Evolutionary conservation across 2,797 vertebrate genomes (phyloP).

Genomic region (Poeciliopsis paucimaculata): DNA sequence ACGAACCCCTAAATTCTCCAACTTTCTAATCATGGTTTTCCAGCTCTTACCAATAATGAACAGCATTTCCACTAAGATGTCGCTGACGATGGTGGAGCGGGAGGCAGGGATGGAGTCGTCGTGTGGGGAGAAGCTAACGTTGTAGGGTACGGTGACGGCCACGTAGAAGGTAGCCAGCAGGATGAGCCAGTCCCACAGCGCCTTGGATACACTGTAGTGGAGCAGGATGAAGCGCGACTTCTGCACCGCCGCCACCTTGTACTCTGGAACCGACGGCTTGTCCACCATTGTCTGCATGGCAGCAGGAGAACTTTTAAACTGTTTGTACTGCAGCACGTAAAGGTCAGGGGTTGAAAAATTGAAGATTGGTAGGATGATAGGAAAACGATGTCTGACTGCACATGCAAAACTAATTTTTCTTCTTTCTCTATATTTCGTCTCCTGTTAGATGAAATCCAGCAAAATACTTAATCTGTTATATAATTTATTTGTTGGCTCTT

Average conservation of each 20-base stretch:
- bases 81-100: conserved; percentile 91
- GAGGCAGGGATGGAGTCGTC: conserved; percentile 82
- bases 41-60: conserved; percentile 92
- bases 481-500: no score
- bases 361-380: background rate
- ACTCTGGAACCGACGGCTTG: conserved; percentile 91
- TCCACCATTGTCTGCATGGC: conserved; percentile 86
- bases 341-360: background rate
- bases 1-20: no score
- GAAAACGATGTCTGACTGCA: background rate
- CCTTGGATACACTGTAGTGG: conserved; percentile 96
- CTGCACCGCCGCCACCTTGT: conserved; percentile 94
- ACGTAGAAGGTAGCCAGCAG: conserved; percentile 97
- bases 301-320: background rate
- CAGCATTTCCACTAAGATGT: conserved; percentile 95
- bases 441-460: background rate
- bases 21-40: conserved; percentile 62
- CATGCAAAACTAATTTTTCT: background rate
- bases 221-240: conserved; percentile 96
- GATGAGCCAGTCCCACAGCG: conserved; percentile 97
- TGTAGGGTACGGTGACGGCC: conserved; percentile 95
- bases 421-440: background rate
- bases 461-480: no score
- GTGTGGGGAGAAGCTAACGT: conserved; percentile 90
- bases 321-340: background rate